These are phyloP conservation scores for Steinernema carpocapsae DNA, from an alignment of 2,888 invertebrate species.

Conservation along the genomic window DNA sequence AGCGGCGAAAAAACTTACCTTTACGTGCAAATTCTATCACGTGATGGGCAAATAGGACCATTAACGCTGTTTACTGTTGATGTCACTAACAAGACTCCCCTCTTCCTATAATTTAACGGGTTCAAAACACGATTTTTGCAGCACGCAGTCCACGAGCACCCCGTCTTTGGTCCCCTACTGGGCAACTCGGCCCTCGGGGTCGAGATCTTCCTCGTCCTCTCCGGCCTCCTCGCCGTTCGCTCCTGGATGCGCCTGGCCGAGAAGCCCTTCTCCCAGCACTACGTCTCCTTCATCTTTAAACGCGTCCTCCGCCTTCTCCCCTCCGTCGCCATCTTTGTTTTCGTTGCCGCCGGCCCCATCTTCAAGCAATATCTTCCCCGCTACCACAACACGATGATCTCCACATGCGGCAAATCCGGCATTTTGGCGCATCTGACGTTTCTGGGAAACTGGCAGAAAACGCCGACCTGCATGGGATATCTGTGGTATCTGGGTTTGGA, in stretches of 20 bases:
- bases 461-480: slow-evolving; percentile 67
- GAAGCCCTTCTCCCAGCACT: slow-evolving; percentile 53
- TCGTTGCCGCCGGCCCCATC: slow-evolving; percentile 59
- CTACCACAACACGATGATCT: slow-evolving; percentile 58
- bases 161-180: slow-evolving; percentile 64
- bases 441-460: slow-evolving; percentile 60
- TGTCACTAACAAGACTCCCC: too few relatives aligned
- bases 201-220: slow-evolving; percentile 65
- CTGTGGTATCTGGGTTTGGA: slow-evolving; percentile 67
- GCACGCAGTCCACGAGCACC: slow-evolving; percentile 61
- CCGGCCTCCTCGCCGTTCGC: slow-evolving; percentile 63
- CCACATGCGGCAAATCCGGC: slow-evolving; percentile 56
- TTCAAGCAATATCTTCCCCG: slow-evolving; percentile 20
- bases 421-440: slow-evolving; percentile 59
- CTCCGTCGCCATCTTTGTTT: slow-evolving; percentile 59
- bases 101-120: too few relatives aligned
- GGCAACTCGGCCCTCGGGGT: slow-evolving; percentile 68
- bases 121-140: slow-evolving; percentile 37
- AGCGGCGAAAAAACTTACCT: too few relatives aligned
- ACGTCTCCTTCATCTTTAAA: slow-evolving; percentile 52
- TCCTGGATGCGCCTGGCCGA: slow-evolving; percentile 61
- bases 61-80: too few relatives aligned
- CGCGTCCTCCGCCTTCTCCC: slow-evolving; percentile 62
- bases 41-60: too few relatives aligned
- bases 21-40: too few relatives aligned